Evolutionary conservation across 2,888 invertebrate genomes (phyloP).

Genomic region (Rhorus exstirpatorius): DNA sequence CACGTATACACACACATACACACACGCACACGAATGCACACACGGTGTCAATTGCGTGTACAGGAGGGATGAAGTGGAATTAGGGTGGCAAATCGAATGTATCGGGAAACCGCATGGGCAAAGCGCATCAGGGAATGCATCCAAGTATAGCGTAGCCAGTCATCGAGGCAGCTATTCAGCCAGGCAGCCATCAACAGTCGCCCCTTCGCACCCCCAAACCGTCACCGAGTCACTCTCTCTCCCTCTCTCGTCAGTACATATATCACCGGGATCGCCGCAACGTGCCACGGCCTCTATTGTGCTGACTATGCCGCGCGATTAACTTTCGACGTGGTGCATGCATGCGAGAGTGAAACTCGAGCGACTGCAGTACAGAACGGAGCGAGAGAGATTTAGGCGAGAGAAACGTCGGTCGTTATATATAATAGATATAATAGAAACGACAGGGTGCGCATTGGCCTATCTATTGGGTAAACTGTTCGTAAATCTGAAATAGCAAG

Average conservation of each 20-base stretch:
- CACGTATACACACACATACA: not conserved
- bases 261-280: conserved; percentile 62
- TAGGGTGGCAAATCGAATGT: conserved; percentile 70
- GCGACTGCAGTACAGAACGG: conserved; percentile 26
- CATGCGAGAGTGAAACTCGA: conserved; percentile 50
- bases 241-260: conserved; percentile 66
- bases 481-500: conserved; percentile 68
- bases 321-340: conserved; percentile 64
- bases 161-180: conserved; percentile 56
- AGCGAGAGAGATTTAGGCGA: conserved; percentile 45
- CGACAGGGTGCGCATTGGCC: conserved; percentile 61
- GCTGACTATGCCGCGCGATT: conserved; percentile 66
- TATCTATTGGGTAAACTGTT: conserved; percentile 70
- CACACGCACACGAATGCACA: not conserved
- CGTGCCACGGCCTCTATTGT: conserved; percentile 62
- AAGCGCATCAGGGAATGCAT: conserved; percentile 56
- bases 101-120: conserved; percentile 68
- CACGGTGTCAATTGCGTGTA: conserved; percentile 66
- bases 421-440: conserved; percentile 70
- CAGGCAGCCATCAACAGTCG: conserved; percentile 55
- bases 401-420: conserved; percentile 62
- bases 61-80: conserved; percentile 65
- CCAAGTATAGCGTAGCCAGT: conserved; percentile 50
- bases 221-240: not conserved
- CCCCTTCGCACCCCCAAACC: conserved; percentile 45